Evolutionary conservation across 2,888 invertebrate genomes (phyloP).

Genomic region (Lasioglossum lativentre): DNA sequence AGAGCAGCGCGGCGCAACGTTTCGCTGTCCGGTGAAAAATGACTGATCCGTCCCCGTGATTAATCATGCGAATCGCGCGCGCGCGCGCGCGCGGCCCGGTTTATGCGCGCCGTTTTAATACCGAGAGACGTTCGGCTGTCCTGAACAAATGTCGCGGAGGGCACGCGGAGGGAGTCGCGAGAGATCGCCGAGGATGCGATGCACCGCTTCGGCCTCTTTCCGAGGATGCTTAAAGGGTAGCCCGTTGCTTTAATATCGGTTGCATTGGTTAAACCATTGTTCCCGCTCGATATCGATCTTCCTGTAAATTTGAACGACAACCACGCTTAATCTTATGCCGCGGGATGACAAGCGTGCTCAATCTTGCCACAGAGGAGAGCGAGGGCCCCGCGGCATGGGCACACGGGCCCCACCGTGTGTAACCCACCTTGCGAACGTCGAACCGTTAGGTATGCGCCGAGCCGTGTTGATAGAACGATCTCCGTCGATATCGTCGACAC

Average conservation of each 20-base stretch:
- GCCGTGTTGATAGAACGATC: constrained; percentile 62
- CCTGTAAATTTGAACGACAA: constrained; percentile 68
- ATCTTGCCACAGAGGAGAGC: constrained; percentile 56
- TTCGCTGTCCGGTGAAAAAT: constrained; percentile 50
- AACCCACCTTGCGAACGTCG: constrained; percentile 36
- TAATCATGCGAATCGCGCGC: constrained; percentile 68
- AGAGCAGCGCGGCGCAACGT: constrained; percentile 12
- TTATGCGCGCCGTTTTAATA: constrained; percentile 52
- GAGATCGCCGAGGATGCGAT: constrained; percentile 11
- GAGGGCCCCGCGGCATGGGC: neutral
- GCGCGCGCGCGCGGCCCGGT: constrained; percentile 57
- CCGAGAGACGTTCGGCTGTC: constrained; percentile 40
- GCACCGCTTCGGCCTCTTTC: constrained; percentile 12
- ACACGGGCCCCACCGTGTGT: neutral
- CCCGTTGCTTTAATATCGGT: constrained; percentile 64
- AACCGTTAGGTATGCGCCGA: constrained; percentile 46
- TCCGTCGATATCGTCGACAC: constrained; percentile 52
- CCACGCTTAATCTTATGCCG: constrained; percentile 68
- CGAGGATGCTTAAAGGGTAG: constrained; percentile 40
- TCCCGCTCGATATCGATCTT: constrained; percentile 68
- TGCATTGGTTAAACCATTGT: constrained; percentile 66
- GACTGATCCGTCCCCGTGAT: constrained; percentile 57
- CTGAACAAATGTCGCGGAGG: constrained; percentile 53
- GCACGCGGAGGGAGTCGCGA: constrained; percentile 17
- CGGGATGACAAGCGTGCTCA: constrained; percentile 67